Conservation (phyloP, 2,797 vertebrate species). For the Hydrophis major region DNA sequence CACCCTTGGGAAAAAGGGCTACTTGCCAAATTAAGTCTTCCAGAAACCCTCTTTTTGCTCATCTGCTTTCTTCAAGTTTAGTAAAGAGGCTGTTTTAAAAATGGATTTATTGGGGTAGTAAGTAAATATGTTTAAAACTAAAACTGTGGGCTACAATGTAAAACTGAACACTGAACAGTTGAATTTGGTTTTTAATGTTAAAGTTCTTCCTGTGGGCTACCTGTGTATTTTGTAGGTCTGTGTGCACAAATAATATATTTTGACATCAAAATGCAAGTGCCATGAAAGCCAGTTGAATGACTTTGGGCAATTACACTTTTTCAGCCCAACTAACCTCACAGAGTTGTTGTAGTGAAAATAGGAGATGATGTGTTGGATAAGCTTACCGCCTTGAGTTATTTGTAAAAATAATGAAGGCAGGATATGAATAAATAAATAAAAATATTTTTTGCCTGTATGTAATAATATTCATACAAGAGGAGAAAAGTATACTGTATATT, state of each 20-base stretch:
- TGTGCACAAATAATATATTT: background rate
- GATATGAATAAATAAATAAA: background rate
- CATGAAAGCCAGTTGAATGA: background rate
- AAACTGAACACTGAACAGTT: background rate
- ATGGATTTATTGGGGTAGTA: background rate
- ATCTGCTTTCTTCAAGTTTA: background rate
- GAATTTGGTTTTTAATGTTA: background rate
- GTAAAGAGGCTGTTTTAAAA: background rate
- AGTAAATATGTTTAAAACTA: background rate
- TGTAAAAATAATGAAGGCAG: background rate
- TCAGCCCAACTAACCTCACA: background rate
- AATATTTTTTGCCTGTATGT: background rate
- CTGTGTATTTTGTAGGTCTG: background rate
- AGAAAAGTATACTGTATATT: background rate
- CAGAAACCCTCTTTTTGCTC: background rate
- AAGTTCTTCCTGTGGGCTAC: background rate
- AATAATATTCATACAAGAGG: background rate
- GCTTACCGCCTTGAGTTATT: background rate
- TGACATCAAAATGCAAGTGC: background rate
- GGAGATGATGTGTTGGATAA: background rate
- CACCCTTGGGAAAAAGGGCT: background rate
- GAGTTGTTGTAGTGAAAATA: background rate
- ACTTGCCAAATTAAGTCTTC: background rate
- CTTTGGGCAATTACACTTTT: background rate
- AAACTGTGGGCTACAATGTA: background rate